phyloP scores from a whole-genome alignment of 2,888 invertebrate genomes.

The Eristalis intricaria region DNA sequence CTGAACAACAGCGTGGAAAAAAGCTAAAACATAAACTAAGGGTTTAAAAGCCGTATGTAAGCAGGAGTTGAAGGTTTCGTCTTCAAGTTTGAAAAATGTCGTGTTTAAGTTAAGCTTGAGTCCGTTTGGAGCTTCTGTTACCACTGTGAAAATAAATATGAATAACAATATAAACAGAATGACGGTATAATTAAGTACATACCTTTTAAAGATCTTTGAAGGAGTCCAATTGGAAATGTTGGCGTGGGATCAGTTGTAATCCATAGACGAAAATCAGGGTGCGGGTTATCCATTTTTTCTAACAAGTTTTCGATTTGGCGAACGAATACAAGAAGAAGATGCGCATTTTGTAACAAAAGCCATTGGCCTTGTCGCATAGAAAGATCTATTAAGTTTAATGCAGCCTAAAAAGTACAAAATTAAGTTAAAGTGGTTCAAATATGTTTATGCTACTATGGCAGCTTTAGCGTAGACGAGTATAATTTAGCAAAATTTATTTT shows the following conservation, averaged over 20 bases:
- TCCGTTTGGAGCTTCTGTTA: constrained; percentile 96
- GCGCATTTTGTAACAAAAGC: constrained; percentile 97
- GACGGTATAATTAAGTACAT: neutral
- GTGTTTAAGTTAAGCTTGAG: constrained; percentile 93
- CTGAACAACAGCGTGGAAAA: constrained; percentile 96
- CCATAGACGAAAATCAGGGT: constrained; percentile 96
- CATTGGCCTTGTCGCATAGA: constrained; percentile 91
- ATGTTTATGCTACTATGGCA: too few species aligned
- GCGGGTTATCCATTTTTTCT: constrained; percentile 90
- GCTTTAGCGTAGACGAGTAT: too few species aligned
- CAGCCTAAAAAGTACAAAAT: constrained; percentile 83
- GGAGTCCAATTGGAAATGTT: constrained; percentile 93
- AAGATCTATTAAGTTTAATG: constrained; percentile 86
- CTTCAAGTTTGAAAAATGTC: constrained; percentile 92
- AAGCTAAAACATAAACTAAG: constrained; percentile 92
- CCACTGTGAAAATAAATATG: constrained; percentile 84
- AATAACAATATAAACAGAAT: neutral
- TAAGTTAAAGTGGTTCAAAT: neutral
- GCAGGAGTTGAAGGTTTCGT: constrained; percentile 88
- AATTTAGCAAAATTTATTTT: too few species aligned
- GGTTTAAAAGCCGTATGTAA: constrained; percentile 89
- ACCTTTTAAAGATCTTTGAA: constrained; percentile 93
- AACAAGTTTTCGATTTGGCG: constrained; percentile 91
- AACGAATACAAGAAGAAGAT: constrained; percentile 90
- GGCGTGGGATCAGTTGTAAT: constrained; percentile 94